phyloP scores from a whole-genome alignment of 2,797 vertebrate genomes.

The Oceanodroma leucorhoa region DNA sequence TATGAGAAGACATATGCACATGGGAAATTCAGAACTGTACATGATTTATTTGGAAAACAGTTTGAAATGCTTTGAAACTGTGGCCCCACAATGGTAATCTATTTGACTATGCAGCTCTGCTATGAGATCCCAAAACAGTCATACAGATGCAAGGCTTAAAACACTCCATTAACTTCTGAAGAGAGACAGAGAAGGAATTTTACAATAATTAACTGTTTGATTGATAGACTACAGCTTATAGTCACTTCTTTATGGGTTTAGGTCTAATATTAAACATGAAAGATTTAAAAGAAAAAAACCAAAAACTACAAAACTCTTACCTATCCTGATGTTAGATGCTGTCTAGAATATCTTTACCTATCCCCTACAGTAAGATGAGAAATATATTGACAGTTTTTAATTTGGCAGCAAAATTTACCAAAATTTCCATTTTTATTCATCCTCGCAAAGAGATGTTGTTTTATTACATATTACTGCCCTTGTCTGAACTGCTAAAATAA shows the following conservation, averaged over 20 bases:
- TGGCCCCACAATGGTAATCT: not conserved
- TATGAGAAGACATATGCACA: not conserved
- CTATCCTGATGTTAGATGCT: not conserved
- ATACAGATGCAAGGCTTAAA: not conserved
- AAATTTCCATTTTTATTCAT: not conserved
- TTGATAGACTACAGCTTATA: not conserved
- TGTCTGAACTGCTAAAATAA: not conserved
- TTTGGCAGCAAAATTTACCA: not conserved
- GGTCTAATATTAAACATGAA: not conserved
- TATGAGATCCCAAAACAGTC: not conserved
- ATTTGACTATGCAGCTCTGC: not conserved
- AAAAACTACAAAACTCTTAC: not conserved
- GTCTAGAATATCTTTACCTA: not conserved
- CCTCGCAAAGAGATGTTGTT: not conserved
- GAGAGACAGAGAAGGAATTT: not conserved
- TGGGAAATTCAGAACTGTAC: not conserved
- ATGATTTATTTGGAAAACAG: not conserved
- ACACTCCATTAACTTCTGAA: not conserved
- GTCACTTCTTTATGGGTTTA: not conserved
- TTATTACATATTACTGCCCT: not conserved
- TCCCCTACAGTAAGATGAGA: not conserved
- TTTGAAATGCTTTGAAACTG: not conserved
- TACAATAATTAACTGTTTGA: not conserved
- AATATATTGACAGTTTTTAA: not conserved
- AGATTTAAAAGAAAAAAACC: not conserved